phyloP scores from a whole-genome alignment of 2,797 vertebrate species.

The Silurus lanzhouensis region DNA sequence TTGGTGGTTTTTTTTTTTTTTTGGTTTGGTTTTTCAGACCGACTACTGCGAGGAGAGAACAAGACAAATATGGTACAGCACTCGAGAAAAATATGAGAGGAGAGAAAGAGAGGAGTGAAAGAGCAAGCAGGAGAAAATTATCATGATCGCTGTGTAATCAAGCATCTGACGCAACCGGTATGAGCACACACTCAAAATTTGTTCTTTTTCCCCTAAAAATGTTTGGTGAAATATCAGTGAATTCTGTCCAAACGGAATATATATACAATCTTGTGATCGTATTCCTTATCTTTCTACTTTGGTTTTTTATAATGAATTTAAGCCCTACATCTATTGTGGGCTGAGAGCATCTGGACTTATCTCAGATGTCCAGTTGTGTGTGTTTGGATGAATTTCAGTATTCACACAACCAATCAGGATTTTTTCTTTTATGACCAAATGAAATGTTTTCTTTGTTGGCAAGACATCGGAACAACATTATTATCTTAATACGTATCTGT shows the following conservation, averaged over 20 bases:
- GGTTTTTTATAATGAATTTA: not conserved
- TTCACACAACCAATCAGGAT: not conserved
- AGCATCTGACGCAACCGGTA: slow-evolving; percentile 4
- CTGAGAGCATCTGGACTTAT: not conserved
- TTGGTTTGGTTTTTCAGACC: not conserved
- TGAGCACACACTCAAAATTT: not conserved
- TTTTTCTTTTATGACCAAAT: not conserved
- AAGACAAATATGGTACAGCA: not conserved
- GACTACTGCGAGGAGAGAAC: not conserved
- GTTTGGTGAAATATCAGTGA: not conserved
- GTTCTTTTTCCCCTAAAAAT: too few species aligned
- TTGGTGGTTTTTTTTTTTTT: not conserved
- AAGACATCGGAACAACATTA: not conserved
- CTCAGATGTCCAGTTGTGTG: not conserved
- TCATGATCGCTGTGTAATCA: slow-evolving; percentile 16
- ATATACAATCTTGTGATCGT: not conserved
- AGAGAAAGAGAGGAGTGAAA: not conserved
- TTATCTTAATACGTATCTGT: not conserved
- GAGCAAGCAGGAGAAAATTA: slow-evolving; percentile 17
- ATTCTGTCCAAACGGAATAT: not conserved
- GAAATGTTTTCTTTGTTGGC: not conserved
- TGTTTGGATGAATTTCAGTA: not conserved
- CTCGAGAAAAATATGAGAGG: slow-evolving; percentile 20
- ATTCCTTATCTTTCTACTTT: not conserved
- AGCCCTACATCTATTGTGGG: not conserved